These are phyloP conservation scores for Perca flavescens DNA, from an alignment of 2,113 vertebrate genomes.

Conservation along the genomic window DNA sequence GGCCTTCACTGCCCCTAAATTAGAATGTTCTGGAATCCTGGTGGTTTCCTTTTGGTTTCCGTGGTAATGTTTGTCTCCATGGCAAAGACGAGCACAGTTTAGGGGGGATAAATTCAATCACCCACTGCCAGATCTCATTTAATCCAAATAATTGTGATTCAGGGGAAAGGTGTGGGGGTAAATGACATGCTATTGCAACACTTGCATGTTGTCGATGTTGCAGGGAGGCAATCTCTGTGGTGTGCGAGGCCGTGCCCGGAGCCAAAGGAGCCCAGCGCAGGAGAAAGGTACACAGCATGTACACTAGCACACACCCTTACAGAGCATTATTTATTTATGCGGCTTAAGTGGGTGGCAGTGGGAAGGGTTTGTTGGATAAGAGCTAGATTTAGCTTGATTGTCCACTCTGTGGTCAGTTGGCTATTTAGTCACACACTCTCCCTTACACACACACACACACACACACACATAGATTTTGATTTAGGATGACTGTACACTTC, in stretches of 20 bases:
- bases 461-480: slow-evolving; percentile 47
- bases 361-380: slow-evolving; percentile 69
- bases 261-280: slow-evolving; percentile 94
- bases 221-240: slow-evolving; percentile 97
- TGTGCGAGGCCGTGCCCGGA: slow-evolving; percentile 96
- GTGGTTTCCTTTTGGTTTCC: slow-evolving; percentile 79
- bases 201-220: slow-evolving; percentile 54
- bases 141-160: slow-evolving; percentile 45
- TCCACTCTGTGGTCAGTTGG: slow-evolving; percentile 76
- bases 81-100: slow-evolving; percentile 50
- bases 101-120: slow-evolving; percentile 53
- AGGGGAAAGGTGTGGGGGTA: slow-evolving; percentile 35
- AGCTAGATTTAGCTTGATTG: slow-evolving; percentile 74
- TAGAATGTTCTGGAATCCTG: slow-evolving; percentile 77
- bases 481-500: slow-evolving; percentile 60
- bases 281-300: slow-evolving; percentile 90
- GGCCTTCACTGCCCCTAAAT: slow-evolving; percentile 67
- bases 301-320: slow-evolving; percentile 53
- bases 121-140: slow-evolving; percentile 53
- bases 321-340: slow-evolving; percentile 80
- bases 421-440: slow-evolving; percentile 45
- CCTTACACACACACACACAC: slow-evolving; percentile 12
- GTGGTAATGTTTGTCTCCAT: slow-evolving; percentile 66
- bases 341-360: slow-evolving; percentile 73
- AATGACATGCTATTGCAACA: slow-evolving; percentile 32